Percentiles rank a stretch among this genome's conserved stretches.
These are phyloP conservation scores for Halichoerus grypus DNA, from an alignment of 2,113 vertebrate species.

Conservation along the genomic window DNA sequence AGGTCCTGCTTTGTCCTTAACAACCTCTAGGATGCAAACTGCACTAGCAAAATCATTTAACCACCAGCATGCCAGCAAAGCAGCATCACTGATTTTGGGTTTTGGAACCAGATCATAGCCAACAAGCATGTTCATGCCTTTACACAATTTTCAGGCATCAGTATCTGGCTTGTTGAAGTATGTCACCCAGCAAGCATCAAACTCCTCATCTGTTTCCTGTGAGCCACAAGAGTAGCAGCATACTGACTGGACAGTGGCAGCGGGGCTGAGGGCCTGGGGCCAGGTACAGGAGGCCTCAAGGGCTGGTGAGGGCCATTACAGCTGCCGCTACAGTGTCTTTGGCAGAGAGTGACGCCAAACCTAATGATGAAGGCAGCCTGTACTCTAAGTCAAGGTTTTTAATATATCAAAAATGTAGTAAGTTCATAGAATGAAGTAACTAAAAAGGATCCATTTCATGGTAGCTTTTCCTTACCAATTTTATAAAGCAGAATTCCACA, in stretches of 20 bases:
- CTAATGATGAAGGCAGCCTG: neutral
- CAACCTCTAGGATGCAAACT: conserved; percentile 95
- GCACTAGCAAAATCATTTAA: conserved; percentile 96
- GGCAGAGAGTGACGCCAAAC: neutral
- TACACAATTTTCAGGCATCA: conserved; percentile 97
- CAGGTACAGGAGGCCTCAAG: neutral
- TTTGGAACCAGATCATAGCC: conserved; percentile 96
- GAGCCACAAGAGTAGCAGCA: conserved; percentile 95
- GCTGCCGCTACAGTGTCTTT: neutral
- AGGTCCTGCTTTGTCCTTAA: conserved; percentile 88
- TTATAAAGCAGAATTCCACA: conserved; percentile 35
- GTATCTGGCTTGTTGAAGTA: conserved; percentile 98
- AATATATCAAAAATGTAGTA: neutral
- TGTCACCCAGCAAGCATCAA: conserved; percentile 97
- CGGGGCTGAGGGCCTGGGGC: neutral
- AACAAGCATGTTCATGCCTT: conserved; percentile 97
- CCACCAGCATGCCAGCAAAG: conserved; percentile 94
- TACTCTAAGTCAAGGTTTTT: neutral
- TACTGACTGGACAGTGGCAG: conserved; percentile 84
- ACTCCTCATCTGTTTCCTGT: conserved; percentile 97
- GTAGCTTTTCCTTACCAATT: neutral
- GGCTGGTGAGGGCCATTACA: neutral
- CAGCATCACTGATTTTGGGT: conserved; percentile 97
- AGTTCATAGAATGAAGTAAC: conserved; percentile 6
- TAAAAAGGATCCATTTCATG: conserved; percentile 4